Base-by-base conservation (phyloP, 2,888 invertebrate species). In the Parnassius mnemosyne region DNA sequence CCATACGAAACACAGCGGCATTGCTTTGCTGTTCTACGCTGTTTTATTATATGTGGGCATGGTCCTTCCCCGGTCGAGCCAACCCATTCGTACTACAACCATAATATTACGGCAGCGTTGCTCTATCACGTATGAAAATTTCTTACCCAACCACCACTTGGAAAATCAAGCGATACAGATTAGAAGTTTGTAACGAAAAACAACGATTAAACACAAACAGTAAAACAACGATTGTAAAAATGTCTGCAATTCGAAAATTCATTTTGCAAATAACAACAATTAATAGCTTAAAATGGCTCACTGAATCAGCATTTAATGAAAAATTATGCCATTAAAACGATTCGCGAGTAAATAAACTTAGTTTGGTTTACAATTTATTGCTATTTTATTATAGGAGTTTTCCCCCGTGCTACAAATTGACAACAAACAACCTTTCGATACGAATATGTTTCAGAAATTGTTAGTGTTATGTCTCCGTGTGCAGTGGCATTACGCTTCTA, bases 271-370 rank as follows among this genome's bases (percentile, higher is more conserved):
- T 56, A 58, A 58, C 57, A 41, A 53, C 57, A 62, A 57, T 50
- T 57, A 62, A 62, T 62, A 61, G 49, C 53, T 49, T 57, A 57
- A 53, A 62, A 62, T 62, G 56, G 50, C 58, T 16, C 56, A 10
- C 54, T 58, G 58, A 63, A 63, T 63, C 57, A 54, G 53, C 62
- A 46, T 54, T 63, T 51, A 63, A 58, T 63, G 62, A 63, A 58
- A 63, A 63, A 63, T 63, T 63, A 63, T 63, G 44, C 58, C 57
- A 54, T 58, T 58, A 56, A 62, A 58, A 50, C 62, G 62, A 41
- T 57, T 53, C 44, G 44, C 58, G 62, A 51, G 53, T 63, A 63
- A 63, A 58, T 63, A 51, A 54, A 63, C 62, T 63, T 63, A 63
- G 62, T 57, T 54, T 13, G 58, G 50, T 63, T 50, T 44, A 63